These are phyloP conservation scores for Gymnothorax reevesii DNA, from an alignment of 2,797 vertebrate genomes.

Conservation along the genomic window DNA sequence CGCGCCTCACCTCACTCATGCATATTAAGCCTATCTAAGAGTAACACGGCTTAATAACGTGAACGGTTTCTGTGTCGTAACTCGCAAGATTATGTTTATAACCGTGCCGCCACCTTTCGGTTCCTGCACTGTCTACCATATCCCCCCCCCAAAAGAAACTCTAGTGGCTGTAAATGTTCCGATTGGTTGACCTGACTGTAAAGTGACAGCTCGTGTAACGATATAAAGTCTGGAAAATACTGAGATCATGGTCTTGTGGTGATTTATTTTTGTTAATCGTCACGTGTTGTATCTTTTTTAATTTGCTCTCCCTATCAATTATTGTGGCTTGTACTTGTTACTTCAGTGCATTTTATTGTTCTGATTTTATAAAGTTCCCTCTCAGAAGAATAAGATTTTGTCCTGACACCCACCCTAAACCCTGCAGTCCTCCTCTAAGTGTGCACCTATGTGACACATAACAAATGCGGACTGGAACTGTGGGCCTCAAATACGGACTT, in stretches of 20 bases:
- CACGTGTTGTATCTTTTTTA: neutral
- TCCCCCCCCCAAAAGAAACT: constrained; percentile 39
- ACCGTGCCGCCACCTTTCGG: constrained; percentile 32
- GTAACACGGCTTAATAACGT: constrained; percentile 24
- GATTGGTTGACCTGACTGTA: constrained; percentile 7
- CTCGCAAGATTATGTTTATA: constrained; percentile 44
- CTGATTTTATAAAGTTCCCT: neutral
- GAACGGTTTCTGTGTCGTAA: constrained; percentile 39
- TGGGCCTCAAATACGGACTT: too few relatives aligned
- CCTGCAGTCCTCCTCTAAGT: too few relatives aligned
- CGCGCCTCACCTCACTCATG: constrained; percentile 7
- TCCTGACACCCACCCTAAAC: neutral
- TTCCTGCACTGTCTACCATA: constrained; percentile 39
- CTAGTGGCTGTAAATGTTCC: constrained; percentile 39
- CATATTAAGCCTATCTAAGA: constrained; percentile 18
- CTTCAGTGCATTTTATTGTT: neutral
- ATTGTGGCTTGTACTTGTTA: neutral
- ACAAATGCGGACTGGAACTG: too few relatives aligned
- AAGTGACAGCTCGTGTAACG: constrained; percentile 29
- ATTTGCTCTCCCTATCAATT: neutral
- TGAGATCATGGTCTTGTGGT: neutral
- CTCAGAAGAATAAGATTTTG: neutral
- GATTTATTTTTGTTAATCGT: neutral
- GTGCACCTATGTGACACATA: too few relatives aligned
- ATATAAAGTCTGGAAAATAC: constrained; percentile 17